phyloP scores from a whole-genome alignment of 1,140 invertebrate genomes.

The Lasaia peninsularis region DNA sequence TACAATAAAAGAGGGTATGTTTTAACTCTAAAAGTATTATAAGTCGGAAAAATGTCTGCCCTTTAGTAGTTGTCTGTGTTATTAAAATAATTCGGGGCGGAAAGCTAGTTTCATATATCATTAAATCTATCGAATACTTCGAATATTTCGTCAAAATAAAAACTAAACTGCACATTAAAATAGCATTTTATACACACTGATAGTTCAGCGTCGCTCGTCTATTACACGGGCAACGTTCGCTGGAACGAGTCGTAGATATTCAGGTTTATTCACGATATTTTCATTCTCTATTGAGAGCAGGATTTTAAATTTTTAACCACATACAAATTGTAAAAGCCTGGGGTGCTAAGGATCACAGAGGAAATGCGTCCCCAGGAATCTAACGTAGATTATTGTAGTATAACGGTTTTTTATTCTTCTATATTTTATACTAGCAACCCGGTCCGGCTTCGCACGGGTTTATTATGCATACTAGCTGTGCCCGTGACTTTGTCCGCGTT shows the following conservation, averaged over 20 bases:
- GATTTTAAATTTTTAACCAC: conserved; percentile 8
- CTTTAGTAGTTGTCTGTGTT: no score
- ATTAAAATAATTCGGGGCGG: no score
- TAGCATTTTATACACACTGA: background rate
- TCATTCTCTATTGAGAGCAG: conserved; percentile 8
- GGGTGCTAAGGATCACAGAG: background rate
- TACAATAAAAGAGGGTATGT: no score
- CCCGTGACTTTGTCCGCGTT: no score
- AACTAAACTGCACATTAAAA: background rate
- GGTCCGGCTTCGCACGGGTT: no score
- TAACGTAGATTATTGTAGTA: background rate
- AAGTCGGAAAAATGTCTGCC: no score
- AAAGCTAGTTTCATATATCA: no score
- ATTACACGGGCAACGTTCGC: background rate
- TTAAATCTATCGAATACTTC: no score
- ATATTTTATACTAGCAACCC: no score
- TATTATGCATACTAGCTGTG: no score
- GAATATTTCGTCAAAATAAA: no score
- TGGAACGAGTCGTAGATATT: conserved; percentile 2
- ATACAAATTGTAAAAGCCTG: conserved; percentile 8
- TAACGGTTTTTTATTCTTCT: background rate
- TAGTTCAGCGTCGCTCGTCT: background rate
- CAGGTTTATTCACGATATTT: conserved; percentile 7
- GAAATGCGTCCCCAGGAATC: background rate
- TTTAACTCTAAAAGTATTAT: no score